Conservation (phyloP, 2,797 vertebrate genomes). For the Alca torda region DNA sequence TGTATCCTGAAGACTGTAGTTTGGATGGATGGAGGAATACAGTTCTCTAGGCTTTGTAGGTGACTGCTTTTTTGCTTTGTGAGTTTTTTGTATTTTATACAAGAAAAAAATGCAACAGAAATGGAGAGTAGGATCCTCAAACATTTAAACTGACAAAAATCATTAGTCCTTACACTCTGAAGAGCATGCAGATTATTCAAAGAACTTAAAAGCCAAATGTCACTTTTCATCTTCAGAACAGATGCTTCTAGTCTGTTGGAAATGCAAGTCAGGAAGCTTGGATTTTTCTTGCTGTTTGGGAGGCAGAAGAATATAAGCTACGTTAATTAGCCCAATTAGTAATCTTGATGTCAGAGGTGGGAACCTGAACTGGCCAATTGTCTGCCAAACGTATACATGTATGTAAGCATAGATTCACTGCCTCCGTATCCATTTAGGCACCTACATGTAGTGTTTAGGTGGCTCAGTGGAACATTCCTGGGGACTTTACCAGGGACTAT, state of each 20-base stretch:
- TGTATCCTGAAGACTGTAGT: neutral
- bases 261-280: neutral
- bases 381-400: rapidly evolving
- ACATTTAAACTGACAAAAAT: neutral
- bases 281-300: neutral
- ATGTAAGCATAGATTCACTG: neutral
- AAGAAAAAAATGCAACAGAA: neutral
- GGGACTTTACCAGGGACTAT: neutral
- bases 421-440: neutral
- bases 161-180: neutral
- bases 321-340: neutral
- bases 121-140: neutral
- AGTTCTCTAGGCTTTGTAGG: neutral
- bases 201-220: neutral
- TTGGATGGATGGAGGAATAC: neutral
- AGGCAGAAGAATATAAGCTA: neutral
- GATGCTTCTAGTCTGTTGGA: neutral
- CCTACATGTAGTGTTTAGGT: neutral
- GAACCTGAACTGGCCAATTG: neutral
- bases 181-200: neutral
- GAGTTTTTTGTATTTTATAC: neutral
- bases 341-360: neutral
- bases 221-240: neutral
- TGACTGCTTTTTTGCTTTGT: neutral
- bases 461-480: neutral